Evolutionary conservation across 2,888 invertebrate genomes (phyloP).

Genomic region (Arrhopalites spinosus): DNA sequence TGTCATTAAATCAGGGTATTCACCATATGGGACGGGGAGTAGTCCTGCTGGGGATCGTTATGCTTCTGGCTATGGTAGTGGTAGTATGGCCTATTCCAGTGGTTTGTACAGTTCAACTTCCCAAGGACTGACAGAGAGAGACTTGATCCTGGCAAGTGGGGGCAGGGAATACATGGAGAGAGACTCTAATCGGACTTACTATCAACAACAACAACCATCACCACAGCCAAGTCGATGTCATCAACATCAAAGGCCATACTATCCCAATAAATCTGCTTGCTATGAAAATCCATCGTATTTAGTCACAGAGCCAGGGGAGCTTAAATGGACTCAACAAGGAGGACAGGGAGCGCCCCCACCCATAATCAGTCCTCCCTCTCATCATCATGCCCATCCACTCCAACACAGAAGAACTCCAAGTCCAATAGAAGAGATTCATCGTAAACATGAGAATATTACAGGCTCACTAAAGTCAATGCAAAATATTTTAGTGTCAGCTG

Average conservation of each 20-base stretch:
- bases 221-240: constrained; percentile 40
- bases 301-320: constrained; percentile 55
- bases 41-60: not conserved
- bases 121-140: constrained; percentile 38
- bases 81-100: constrained; percentile 30
- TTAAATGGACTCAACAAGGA: constrained; percentile 46
- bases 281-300: constrained; percentile 56
- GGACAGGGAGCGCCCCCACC: not conserved
- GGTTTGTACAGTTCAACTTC: not conserved
- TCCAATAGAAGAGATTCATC: constrained; percentile 57
- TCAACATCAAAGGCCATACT: constrained; percentile 44
- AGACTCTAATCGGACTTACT: constrained; percentile 57
- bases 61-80: constrained; percentile 7
- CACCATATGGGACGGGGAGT: not conserved
- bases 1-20: not conserved
- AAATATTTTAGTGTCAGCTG: constrained; percentile 57
- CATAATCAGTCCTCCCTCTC: constrained; percentile 23
- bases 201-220: constrained; percentile 55
- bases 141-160: constrained; percentile 18
- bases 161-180: constrained; percentile 42
- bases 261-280: constrained; percentile 54
- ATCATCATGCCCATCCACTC: constrained; percentile 57
- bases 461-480: constrained; percentile 70
- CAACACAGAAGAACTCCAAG: constrained; percentile 45
- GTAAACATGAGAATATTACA: constrained; percentile 65